A percentile compares a stretch with the other conserved stretches of the same genome.
phyloP scores from a whole-genome alignment of 1,140 invertebrate species.

The Planococcus citri region DNA sequence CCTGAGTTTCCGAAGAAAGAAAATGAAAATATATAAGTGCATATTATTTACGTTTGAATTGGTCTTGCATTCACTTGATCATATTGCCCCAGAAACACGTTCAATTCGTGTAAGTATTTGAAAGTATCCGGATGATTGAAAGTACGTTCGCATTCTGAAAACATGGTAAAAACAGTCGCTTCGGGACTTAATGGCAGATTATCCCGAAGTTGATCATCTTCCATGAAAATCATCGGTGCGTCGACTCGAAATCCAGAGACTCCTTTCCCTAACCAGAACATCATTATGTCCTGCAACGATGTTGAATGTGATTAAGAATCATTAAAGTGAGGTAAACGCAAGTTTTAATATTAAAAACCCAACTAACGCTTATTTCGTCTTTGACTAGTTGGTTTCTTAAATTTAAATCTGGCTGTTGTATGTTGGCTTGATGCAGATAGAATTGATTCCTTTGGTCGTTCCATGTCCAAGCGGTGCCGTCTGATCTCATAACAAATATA shows the following conservation, averaged over 20 bases:
- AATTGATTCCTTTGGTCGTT: slow-evolving; percentile 50
- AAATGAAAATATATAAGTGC: too few species aligned
- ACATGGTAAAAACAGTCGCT: too few species aligned
- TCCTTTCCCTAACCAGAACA: slow-evolving; percentile 51
- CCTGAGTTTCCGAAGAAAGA: too few species aligned
- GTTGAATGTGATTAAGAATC: too few species aligned
- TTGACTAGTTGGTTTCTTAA: slow-evolving; percentile 46
- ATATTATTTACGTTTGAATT: background rate
- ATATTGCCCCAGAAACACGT: too few species aligned
- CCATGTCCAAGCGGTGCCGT: slow-evolving; percentile 55
- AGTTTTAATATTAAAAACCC: too few species aligned
- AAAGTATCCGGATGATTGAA: too few species aligned
- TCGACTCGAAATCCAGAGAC: slow-evolving; percentile 57
- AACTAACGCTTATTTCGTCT: slow-evolving; percentile 44
- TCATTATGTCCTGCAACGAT: slow-evolving; percentile 34
- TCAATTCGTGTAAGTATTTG: too few species aligned
- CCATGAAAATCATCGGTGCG: slow-evolving; percentile 39
- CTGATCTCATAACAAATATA: slow-evolving; percentile 46
- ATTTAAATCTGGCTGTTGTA: slow-evolving; percentile 61
- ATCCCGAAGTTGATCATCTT: slow-evolving; percentile 34
- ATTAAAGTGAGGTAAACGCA: too few species aligned
- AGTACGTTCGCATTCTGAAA: too few species aligned
- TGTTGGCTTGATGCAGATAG: slow-evolving; percentile 58
- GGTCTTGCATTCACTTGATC: too few species aligned
- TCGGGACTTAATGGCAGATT: too few species aligned